Evolutionary conservation across 2,113 vertebrate genomes (phyloP), one percentile per base, ranked within the genome.

Genomic region (Alosa alosa): DNA sequence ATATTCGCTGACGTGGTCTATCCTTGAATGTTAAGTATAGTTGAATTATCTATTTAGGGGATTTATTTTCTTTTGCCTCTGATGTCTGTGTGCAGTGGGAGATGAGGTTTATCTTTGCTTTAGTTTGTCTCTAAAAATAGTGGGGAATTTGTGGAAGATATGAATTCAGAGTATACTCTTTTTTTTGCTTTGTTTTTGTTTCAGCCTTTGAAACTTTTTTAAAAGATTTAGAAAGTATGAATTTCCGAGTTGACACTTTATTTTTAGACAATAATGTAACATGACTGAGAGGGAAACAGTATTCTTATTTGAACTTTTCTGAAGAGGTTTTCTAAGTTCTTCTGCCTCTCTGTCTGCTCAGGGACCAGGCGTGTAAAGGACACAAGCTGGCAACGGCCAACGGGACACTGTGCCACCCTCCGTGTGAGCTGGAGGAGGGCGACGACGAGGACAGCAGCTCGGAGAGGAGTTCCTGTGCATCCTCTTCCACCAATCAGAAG

Each of bases 361-460:
- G 98, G 94, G 98, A 99, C 86, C 95, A 98, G 17, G 95, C 96
- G 50, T 99, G 98, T 94, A 99, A 98, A 93, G 97, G 97, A 83
- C 98, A 99, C 95, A 98, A 97, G 93, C 96, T 97, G 93, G 31
- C 31, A 31, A 31, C 31, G 31, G 93, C 97, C 0, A 99, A 98
- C 1, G 97, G 97, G 90, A 96, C 96, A 36, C 93, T 95, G 88
- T 99, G 97, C 89, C 96, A 97, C 86, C 95, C 96, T 0, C 94
- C 96, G 0, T 97, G 97, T 0, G 98, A 99, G 90, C 95, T 97
- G 36, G 98, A 99, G 0, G 98, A 99, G 87, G 97, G 96, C 0
- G 98, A 99, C 90, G 98, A 99, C 5, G 98, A 99, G 93, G 98
- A 99, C 94, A 99, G 97, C 93, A 98, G 98, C 95, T 99, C 98